Percentiles rank a stretch among this genome's conserved stretches.
These are phyloP conservation scores for Heliconius himera DNA, from an alignment of 1,140 invertebrate species.

Conservation along the genomic window DNA sequence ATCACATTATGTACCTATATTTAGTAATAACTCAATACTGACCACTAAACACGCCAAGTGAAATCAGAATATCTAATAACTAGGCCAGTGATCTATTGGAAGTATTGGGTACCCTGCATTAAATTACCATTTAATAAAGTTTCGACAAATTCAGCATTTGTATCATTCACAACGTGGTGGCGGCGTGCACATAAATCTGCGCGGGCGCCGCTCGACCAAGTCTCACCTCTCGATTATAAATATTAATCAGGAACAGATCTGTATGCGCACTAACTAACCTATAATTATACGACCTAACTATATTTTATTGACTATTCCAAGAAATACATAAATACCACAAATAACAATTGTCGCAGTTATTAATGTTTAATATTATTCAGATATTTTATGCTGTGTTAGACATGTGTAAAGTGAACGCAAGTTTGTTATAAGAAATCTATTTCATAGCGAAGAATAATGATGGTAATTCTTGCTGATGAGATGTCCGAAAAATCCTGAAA, in stretches of 20 bases:
- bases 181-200: slow-evolving; percentile 36
- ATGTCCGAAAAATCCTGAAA: too few relatives aligned
- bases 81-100: neutral
- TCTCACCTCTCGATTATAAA: slow-evolving; percentile 37
- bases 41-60: neutral
- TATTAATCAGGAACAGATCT: slow-evolving; percentile 42
- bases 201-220: slow-evolving; percentile 33
- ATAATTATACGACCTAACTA: slow-evolving; percentile 32
- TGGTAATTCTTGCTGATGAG: too few relatives aligned
- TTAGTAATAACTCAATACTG: neutral
- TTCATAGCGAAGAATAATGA: too few relatives aligned
- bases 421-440: neutral
- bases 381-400: neutral
- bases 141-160: slow-evolving; percentile 13
- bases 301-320: slow-evolving; percentile 26
- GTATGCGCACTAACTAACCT: slow-evolving; percentile 36
- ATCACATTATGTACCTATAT: neutral
- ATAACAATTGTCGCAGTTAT: slow-evolving; percentile 15
- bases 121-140: neutral
- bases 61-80: slow-evolving; percentile 8
- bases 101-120: neutral
- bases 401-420: neutral
- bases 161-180: slow-evolving; percentile 12
- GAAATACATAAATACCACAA: slow-evolving; percentile 33
- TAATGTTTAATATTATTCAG: neutral